Evolutionary conservation across 2,888 invertebrate genomes (phyloP).

Genomic region (Spilosoma lubricipeda): DNA sequence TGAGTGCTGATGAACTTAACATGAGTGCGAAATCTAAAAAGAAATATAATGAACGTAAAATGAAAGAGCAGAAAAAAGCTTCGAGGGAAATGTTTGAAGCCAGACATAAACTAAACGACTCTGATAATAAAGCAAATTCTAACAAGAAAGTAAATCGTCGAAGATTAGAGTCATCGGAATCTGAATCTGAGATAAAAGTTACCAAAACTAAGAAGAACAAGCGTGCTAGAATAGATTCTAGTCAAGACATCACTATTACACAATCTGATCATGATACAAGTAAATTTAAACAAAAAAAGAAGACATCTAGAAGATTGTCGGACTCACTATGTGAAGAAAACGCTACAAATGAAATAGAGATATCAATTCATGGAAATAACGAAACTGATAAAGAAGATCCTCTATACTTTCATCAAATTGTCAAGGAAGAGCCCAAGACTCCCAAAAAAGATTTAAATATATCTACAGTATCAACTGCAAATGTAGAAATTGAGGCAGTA

Average conservation of each 20-base stretch:
- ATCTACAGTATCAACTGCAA: constrained; percentile 58
- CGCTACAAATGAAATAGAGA: constrained; percentile 71
- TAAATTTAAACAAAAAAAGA: constrained; percentile 52
- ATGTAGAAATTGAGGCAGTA: constrained; percentile 67
- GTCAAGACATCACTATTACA: constrained; percentile 54
- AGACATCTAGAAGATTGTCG: constrained; percentile 54
- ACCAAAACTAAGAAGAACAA: constrained; percentile 61
- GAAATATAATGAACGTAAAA: constrained; percentile 76
- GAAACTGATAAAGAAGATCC: constrained; percentile 63
- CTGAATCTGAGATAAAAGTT: constrained; percentile 64
- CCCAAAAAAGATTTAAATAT: constrained; percentile 65
- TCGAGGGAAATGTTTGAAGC: constrained; percentile 81
- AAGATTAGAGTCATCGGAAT: constrained; percentile 62
- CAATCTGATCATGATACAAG: constrained; percentile 48
- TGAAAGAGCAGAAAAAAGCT: constrained; percentile 77
- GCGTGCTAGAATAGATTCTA: constrained; percentile 71
- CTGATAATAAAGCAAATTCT: constrained; percentile 49
- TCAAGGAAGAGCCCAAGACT: constrained; percentile 74
- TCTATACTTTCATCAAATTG: constrained; percentile 49
- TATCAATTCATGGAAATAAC: constrained; percentile 61
- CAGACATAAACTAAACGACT: constrained; percentile 67
- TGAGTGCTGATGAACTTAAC: constrained; percentile 77
- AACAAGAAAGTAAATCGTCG: constrained; percentile 59
- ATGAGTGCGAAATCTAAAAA: constrained; percentile 77
- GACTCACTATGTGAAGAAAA: constrained; percentile 60